Conservation (phyloP, 37 sponge, comb jelly and placozoan species). For the Aplysina aerophoba region DNA sequence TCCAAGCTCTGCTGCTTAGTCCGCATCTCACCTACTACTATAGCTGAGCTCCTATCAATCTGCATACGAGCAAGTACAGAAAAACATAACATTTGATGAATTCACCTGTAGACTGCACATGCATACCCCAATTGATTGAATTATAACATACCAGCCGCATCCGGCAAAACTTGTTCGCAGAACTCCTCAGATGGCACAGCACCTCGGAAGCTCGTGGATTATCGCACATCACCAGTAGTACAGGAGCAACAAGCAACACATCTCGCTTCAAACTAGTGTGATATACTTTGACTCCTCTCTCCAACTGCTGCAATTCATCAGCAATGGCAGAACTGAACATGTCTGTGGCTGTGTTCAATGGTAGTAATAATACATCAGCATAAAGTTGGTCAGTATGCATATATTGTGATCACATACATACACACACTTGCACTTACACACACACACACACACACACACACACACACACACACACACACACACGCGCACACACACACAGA, state of each 20-base stretch:
- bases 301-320: constrained; percentile 15
- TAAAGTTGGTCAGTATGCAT: no score
- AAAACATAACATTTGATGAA: no score
- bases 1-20: not conserved
- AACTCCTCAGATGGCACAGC: constrained; percentile 32
- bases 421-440: no score
- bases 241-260: constrained; percentile 47
- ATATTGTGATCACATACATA: no score
- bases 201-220: constrained; percentile 50
- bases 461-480: no score
- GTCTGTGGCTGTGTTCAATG: not conserved
- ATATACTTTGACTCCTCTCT: constrained; percentile 12
- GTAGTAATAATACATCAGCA: no score
- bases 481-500: no score
- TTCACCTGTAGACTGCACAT: no score
- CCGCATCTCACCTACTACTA: not conserved
- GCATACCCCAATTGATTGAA: no score
- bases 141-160: constrained; percentile 48
- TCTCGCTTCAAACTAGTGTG: constrained; percentile 25
- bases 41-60: not conserved
- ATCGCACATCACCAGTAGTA: constrained; percentile 33
- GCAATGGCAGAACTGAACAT: constrained; percentile 24
- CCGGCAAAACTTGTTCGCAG: constrained; percentile 43
- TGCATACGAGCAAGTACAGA: not conserved
- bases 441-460: not conserved